Conservation (phyloP, 2,888 invertebrate genomes). For the Operophtera brumata region DNA sequence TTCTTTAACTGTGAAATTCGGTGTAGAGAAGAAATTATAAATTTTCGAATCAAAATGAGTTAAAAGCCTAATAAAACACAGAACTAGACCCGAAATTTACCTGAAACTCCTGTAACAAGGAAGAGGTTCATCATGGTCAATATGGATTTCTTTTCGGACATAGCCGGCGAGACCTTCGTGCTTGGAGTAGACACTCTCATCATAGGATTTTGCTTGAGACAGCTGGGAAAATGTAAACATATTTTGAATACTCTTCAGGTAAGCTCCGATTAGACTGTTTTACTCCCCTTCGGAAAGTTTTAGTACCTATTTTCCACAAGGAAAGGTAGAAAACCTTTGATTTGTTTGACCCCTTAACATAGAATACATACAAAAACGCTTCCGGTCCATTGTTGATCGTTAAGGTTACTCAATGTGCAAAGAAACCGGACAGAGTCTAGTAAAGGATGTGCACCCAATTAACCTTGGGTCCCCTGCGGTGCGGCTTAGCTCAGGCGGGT, state of each 20-base stretch:
- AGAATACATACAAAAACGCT: no score
- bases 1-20: conserved; percentile 1
- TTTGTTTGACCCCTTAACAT: no score
- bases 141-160: conserved; percentile 83
- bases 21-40: conserved; percentile 3
- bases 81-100: neutral
- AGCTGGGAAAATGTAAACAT: conserved; percentile 87
- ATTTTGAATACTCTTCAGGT: conserved; percentile 87
- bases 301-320: neutral
- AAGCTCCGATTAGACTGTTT: conserved; percentile 32
- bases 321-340: no score
- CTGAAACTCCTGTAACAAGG: neutral
- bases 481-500: no score
- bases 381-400: no score
- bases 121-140: conserved; percentile 44
- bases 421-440: no score
- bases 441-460: no score
- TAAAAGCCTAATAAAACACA: neutral
- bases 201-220: conserved; percentile 86
- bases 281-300: neutral
- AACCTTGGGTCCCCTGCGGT: no score
- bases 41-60: conserved; percentile 23
- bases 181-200: conserved; percentile 88
- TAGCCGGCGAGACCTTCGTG: conserved; percentile 85
- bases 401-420: neutral